Evolutionary conservation across 2,888 invertebrate genomes (phyloP).

Genomic region (Listrodromus nycthemerus): DNA sequence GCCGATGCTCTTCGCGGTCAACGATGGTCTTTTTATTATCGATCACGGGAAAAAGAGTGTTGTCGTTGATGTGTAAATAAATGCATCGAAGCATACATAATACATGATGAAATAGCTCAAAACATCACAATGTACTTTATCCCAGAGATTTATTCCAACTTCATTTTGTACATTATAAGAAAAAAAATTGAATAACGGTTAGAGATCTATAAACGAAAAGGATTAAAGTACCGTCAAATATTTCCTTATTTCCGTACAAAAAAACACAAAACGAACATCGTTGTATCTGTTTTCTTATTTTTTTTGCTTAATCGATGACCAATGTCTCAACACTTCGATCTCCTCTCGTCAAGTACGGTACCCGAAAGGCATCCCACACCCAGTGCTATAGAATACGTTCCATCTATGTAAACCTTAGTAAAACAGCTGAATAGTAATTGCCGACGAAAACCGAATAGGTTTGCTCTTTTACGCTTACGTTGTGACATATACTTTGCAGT

Average conservation of each 20-base stretch:
- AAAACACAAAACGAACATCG: constrained; percentile 57
- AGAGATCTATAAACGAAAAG: constrained; percentile 76
- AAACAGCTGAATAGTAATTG: constrained; percentile 64
- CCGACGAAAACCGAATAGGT: constrained; percentile 71
- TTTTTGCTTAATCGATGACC: constrained; percentile 54
- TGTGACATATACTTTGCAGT: constrained; percentile 72
- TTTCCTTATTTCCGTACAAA: constrained; percentile 59
- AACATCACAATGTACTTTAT: constrained; percentile 40
- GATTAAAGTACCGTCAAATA: constrained; percentile 70
- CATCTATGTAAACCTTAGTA: constrained; percentile 73
- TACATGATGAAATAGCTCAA: not conserved
- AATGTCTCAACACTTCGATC: constrained; percentile 73
- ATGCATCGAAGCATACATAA: not conserved
- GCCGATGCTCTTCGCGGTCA: too few relatives aligned
- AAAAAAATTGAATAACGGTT: constrained; percentile 78
- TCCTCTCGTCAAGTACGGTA: constrained; percentile 79
- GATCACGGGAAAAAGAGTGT: too few relatives aligned
- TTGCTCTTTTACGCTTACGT: constrained; percentile 67
- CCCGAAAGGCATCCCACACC: constrained; percentile 81
- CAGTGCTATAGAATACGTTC: constrained; percentile 78
- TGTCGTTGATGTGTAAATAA: too few relatives aligned
- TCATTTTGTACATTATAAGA: constrained; percentile 82
- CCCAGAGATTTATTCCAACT: constrained; percentile 82
- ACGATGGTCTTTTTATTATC: too few relatives aligned
- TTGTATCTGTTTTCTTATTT: constrained; percentile 14